phyloP scores from a whole-genome alignment of 2,797 vertebrate species.

The Urosaurus nigricauda region DNA sequence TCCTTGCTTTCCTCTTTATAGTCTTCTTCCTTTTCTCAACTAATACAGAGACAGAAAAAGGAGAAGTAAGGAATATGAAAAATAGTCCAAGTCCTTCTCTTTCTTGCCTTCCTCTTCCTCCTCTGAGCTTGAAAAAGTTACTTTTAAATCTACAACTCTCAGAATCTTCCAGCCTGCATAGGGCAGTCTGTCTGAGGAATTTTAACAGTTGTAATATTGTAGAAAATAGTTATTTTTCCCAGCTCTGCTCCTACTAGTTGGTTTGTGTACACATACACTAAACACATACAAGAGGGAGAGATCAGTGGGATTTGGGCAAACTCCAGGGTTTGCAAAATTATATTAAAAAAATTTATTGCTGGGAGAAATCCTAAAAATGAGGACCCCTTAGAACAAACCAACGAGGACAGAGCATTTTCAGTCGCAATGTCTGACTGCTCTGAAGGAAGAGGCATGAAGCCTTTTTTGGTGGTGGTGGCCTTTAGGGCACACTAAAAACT shows the following conservation, averaged over 20 bases:
- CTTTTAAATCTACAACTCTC: background rate
- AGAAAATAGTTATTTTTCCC: background rate
- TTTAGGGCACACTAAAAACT: too few relatives aligned
- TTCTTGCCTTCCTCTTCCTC: background rate
- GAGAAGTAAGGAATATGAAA: background rate
- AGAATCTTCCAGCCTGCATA: background rate
- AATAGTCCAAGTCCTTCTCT: too few relatives aligned
- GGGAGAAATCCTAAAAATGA: background rate
- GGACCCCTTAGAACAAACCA: background rate
- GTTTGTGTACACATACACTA: too few relatives aligned
- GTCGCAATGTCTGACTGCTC: background rate
- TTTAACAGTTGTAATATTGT: background rate
- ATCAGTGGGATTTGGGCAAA: too few relatives aligned
- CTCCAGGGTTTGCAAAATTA: too few relatives aligned
- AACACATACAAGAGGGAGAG: too few relatives aligned
- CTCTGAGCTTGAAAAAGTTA: background rate
- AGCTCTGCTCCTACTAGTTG: background rate
- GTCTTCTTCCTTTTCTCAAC: background rate
- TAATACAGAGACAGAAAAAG: background rate
- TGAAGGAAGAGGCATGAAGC: too few relatives aligned
- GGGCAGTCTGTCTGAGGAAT: background rate
- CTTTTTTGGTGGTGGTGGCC: too few relatives aligned
- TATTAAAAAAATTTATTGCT: too few relatives aligned
- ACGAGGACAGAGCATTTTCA: background rate
- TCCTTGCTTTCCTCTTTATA: background rate